Conservation (phyloP, 2,113 vertebrate species). For the Limnothrissa miodon region DNA sequence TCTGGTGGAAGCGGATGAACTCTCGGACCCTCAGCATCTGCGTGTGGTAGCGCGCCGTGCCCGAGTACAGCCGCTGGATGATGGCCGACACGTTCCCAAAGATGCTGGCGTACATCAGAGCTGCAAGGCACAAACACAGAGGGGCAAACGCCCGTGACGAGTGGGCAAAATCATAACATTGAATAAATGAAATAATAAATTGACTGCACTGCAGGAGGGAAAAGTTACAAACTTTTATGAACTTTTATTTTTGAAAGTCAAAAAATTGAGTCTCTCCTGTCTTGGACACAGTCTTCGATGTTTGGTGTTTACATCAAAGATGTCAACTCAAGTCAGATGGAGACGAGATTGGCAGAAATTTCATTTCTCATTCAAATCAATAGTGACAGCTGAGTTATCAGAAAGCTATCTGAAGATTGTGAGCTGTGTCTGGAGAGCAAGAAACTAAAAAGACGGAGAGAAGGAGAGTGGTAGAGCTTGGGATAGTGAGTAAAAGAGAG, state of each 20-base stretch:
- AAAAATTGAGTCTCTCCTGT: neutral
- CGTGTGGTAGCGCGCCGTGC: conserved; percentile 95
- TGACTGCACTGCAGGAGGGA: neutral
- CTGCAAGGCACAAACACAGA: conserved; percentile 61
- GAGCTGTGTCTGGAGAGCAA: neutral
- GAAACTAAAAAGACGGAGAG: neutral
- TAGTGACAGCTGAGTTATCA: neutral
- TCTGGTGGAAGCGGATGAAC: conserved; percentile 98
- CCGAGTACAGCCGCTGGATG: conserved; percentile 97
- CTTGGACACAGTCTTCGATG: neutral
- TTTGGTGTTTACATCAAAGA: neutral
- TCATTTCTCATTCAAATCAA: neutral
- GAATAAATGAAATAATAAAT: too few relatives aligned
- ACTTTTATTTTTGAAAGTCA: neutral
- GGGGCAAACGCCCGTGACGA: too few relatives aligned
- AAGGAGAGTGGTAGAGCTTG: neutral
- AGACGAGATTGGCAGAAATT: neutral
- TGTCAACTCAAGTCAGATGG: neutral
- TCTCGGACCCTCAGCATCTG: conserved; percentile 98
- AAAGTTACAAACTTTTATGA: neutral
- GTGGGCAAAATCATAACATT: neutral
- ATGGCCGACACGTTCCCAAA: conserved; percentile 98
- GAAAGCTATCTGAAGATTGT: neutral
- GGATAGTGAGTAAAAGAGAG: neutral
- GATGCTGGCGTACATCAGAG: conserved; percentile 98